phyloP scores from a whole-genome alignment of 2,888 invertebrate genomes.

The Pinctada fucata region DNA sequence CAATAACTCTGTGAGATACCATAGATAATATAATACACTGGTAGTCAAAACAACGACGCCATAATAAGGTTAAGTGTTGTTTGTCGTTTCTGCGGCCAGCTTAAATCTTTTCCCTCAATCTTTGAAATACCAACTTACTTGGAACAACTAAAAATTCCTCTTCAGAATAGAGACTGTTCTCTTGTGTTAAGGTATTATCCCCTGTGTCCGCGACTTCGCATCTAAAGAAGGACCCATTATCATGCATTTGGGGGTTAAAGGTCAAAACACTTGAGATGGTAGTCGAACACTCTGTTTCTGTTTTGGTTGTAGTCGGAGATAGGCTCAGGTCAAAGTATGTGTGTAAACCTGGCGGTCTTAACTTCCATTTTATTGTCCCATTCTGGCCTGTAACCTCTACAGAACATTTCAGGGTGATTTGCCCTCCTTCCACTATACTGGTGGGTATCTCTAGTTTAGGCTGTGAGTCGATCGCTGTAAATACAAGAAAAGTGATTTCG shows the following conservation, averaged over 20 bases:
- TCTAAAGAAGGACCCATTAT: slow-evolving; percentile 53
- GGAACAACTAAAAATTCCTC: slow-evolving; percentile 25
- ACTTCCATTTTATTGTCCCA: slow-evolving; percentile 48
- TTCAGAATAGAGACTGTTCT: slow-evolving; percentile 10
- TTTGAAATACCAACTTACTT: slow-evolving; percentile 27
- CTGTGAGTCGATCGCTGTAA: slow-evolving; percentile 48
- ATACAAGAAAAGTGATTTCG: background rate
- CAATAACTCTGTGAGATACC: too few relatives aligned
- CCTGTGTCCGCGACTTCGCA: slow-evolving; percentile 34
- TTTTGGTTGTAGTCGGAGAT: slow-evolving; percentile 37
- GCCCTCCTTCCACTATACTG: slow-evolving; percentile 47
- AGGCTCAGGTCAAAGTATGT: slow-evolving; percentile 50
- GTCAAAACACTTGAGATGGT: slow-evolving; percentile 46
- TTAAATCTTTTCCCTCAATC: too few relatives aligned
- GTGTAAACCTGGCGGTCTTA: slow-evolving; percentile 36
- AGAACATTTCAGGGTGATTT: slow-evolving; percentile 43
- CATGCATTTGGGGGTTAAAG: slow-evolving; percentile 49
- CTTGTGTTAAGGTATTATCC: slow-evolving; percentile 4
- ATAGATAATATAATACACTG: too few relatives aligned
- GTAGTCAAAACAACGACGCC: too few relatives aligned
- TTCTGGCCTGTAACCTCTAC: slow-evolving; percentile 45
- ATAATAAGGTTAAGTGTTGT: too few relatives aligned
- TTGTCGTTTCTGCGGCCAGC: too few relatives aligned
- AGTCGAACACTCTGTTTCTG: slow-evolving; percentile 39
- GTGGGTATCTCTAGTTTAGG: slow-evolving; percentile 47